Percentiles rank a stretch among this genome's conserved stretches.
phyloP scores from a whole-genome alignment of 1,140 invertebrate genomes.

The Bombyx mandarina region DNA sequence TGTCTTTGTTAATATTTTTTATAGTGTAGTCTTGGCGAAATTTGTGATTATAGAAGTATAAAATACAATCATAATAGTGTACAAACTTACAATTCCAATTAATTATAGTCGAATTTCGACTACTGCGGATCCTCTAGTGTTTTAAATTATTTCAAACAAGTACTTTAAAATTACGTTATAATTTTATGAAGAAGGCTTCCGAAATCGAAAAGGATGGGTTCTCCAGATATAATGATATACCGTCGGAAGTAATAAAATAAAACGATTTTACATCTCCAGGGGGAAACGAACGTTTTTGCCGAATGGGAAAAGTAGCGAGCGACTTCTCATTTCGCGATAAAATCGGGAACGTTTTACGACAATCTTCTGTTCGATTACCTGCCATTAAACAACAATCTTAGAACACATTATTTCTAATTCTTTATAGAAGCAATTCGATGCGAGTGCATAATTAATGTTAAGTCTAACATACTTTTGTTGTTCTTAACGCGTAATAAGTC shows the following conservation, averaged over 20 bases:
- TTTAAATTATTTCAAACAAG: not conserved
- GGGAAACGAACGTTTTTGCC: constrained; percentile 66
- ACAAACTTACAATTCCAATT: too few relatives aligned
- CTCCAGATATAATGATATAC: constrained; percentile 61
- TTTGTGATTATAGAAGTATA: too few relatives aligned
- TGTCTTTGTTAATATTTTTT: too few relatives aligned
- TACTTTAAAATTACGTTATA: not conserved
- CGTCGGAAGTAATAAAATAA: constrained; percentile 69
- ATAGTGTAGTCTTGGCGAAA: too few relatives aligned
- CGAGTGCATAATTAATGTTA: too few relatives aligned
- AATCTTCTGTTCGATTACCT: constrained; percentile 66
- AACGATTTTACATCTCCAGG: constrained; percentile 69
- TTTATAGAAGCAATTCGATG: not conserved
- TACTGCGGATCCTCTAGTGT: too few relatives aligned
- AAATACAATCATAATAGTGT: too few relatives aligned
- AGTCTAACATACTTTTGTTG: too few relatives aligned
- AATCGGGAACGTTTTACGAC: constrained; percentile 68
- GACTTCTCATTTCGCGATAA: constrained; percentile 68
- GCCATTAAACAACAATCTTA: constrained; percentile 65
- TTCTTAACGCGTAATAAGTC: too few relatives aligned
- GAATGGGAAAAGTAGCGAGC: constrained; percentile 67
- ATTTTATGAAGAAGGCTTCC: constrained; percentile 25
- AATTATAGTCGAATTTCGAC: too few relatives aligned
- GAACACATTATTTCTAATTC: constrained; percentile 20
- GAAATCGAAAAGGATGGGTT: constrained; percentile 37